Evolutionary conservation across 2,113 vertebrate genomes (phyloP).

Genomic region (Brachypodius melanocephalos): DNA sequence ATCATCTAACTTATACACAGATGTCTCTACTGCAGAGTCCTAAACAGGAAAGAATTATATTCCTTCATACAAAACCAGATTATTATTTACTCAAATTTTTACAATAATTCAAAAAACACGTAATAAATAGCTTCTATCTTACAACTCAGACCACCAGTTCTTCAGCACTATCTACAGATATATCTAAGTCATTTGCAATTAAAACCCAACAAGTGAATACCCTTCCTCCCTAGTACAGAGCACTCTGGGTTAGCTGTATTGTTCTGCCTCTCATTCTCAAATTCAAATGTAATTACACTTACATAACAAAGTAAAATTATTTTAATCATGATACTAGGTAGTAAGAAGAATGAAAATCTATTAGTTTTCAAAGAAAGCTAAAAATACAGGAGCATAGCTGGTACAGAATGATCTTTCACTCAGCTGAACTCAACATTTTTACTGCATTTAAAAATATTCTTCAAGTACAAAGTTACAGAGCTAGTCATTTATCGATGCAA

Average conservation of each 20-base stretch:
- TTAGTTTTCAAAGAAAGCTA: not conserved
- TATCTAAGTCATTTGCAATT: not conserved
- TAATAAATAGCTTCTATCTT: not conserved
- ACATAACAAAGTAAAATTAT: not conserved
- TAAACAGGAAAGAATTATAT: not conserved
- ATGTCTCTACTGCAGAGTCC: not conserved
- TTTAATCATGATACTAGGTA: not conserved
- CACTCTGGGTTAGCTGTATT: not conserved
- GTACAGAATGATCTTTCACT: not conserved
- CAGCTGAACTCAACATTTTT: not conserved
- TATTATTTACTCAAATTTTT: not conserved
- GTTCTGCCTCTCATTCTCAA: not conserved
- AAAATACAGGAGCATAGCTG: not conserved
- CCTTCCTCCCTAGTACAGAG: not conserved
- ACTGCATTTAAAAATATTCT: not conserved
- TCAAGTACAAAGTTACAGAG: not conserved
- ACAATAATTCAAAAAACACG: fast-evolving
- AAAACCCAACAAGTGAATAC: not conserved
- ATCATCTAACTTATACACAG: not conserved
- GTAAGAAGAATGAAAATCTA: not conserved
- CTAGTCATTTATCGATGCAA: not conserved
- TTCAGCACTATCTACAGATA: not conserved
- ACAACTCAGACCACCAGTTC: not conserved
- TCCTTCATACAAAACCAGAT: not conserved
- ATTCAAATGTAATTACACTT: not conserved